These are phyloP conservation scores for Lycodopsis pacificus DNA, from an alignment of 2,797 vertebrate genomes.

Conservation along the genomic window DNA sequence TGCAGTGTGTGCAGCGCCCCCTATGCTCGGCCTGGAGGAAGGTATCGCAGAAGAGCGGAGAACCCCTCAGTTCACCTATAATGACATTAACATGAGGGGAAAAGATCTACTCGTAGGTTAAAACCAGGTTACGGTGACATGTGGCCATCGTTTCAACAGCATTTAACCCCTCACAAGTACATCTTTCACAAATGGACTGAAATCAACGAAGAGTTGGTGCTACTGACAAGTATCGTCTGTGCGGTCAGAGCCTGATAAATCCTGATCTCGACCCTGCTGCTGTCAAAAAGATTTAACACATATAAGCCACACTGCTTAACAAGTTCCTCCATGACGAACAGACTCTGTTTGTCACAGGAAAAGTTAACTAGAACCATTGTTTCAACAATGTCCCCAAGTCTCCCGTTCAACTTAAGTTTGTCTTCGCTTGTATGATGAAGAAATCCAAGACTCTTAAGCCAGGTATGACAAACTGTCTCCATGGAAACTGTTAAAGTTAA, in stretches of 20 bases:
- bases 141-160: not conserved
- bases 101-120: not conserved
- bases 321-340: not conserved
- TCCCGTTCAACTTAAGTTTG: not conserved
- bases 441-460: no score
- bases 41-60: not conserved
- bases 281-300: constrained; percentile 8
- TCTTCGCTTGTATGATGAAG: not conserved
- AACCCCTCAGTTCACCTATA: constrained; percentile 3
- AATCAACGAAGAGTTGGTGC: not conserved
- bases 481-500: no score
- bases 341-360: constrained; percentile 1
- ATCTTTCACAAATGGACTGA: not conserved
- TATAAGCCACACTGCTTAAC: not conserved
- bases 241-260: not conserved
- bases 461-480: no score
- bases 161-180: not conserved
- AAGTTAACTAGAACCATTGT: not conserved
- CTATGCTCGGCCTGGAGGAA: constrained; percentile 44
- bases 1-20: constrained; percentile 72
- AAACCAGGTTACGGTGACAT: not conserved
- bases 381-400: no score
- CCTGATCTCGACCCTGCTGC: not conserved
- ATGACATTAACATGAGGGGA: not conserved
- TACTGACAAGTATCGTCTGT: not conserved